Base-by-base conservation (phyloP, 2,797 vertebrate species). In the Dryobates pubescens region DNA sequence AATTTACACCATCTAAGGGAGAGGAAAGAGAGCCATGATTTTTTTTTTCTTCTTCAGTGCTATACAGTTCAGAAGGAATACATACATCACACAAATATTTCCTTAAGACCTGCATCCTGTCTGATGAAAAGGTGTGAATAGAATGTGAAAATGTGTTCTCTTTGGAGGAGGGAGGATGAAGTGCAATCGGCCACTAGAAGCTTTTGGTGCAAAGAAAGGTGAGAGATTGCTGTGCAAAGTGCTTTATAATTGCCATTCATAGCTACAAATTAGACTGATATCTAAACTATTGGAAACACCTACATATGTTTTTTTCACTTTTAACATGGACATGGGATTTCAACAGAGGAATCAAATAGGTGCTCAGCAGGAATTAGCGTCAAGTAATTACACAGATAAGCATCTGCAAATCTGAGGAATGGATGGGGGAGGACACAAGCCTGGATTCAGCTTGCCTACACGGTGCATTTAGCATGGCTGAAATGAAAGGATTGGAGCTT, bases 121-220 rank as follows among this genome's bases (percentile, higher is more conserved):
- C 32, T 73, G 34, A 70, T 20, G 2, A 49, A 88, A 81, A 72
- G 7, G 36, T 49, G 63, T 76, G 24, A 43, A 89, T 62, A 64
- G 4, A 3, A 13, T 58, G 17, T 56, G 27, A 82, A 87, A 86
- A 75, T 2, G 0, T 29, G 17, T 65, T 53, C 34, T 49, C 6
- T n/a, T 54, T 65, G 20, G n/a, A 16, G 29, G 17, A 41, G 7
- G 24, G 23, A 45, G 2, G 17, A 32, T 54, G 43, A 86, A 89
- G 30, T 0, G 2, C 7, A 82, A 43, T 1, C 0, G 3, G 3
- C 3, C 2, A 1, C 8, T 65, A 56, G 23, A 72, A 73, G 4
- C 2, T 17, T 59, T 56, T 59, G 10, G 17, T 53, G 16, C 3
- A 83, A 73, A 89, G 47, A 36, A 73, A 84, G 4, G 36, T 69